Percentiles rank a stretch among this genome's conserved stretches.
These are phyloP conservation scores for Nymphalis polychloros DNA, from an alignment of 2,888 invertebrate species.

Conservation along the genomic window DNA sequence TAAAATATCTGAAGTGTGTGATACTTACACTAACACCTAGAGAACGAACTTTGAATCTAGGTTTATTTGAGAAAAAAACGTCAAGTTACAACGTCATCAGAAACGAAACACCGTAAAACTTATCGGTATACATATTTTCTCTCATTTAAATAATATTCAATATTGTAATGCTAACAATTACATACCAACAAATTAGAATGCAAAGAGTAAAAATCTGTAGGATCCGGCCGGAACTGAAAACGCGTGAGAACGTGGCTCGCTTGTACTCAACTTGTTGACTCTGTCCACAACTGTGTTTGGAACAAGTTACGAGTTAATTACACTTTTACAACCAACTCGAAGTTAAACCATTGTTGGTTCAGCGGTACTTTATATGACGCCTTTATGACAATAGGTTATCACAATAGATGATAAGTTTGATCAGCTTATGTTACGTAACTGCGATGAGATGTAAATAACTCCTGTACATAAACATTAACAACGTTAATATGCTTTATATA, in stretches of 20 bases:
- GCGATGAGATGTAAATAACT: too few species aligned
- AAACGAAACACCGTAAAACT: too few species aligned
- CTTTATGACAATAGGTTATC: not conserved
- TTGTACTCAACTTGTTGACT: conserved; percentile 32
- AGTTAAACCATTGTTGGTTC: conserved; percentile 1
- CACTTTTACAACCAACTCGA: conserved; percentile 6
- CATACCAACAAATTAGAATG: conserved; percentile 13
- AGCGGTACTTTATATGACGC: not conserved
- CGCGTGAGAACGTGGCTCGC: conserved; percentile 37
- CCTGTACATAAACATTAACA: too few species aligned
- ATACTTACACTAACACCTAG: too few species aligned
- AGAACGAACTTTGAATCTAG: too few species aligned
- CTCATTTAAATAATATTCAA: not conserved
- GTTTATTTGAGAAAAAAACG: too few species aligned
- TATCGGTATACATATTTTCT: not conserved
- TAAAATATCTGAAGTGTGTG: too few species aligned
- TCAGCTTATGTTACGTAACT: too few species aligned
- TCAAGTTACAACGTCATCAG: too few species aligned
- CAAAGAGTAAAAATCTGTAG: conserved; percentile 22
- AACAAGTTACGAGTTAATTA: conserved; percentile 24
- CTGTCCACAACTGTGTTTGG: conserved; percentile 29
- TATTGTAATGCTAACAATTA: not conserved
- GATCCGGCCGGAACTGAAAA: conserved; percentile 34
- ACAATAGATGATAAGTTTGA: too few species aligned
- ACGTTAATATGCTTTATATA: too few species aligned